These are phyloP conservation scores for Microvelia longipes DNA, from an alignment of 1,140 invertebrate species.

Conservation along the genomic window DNA sequence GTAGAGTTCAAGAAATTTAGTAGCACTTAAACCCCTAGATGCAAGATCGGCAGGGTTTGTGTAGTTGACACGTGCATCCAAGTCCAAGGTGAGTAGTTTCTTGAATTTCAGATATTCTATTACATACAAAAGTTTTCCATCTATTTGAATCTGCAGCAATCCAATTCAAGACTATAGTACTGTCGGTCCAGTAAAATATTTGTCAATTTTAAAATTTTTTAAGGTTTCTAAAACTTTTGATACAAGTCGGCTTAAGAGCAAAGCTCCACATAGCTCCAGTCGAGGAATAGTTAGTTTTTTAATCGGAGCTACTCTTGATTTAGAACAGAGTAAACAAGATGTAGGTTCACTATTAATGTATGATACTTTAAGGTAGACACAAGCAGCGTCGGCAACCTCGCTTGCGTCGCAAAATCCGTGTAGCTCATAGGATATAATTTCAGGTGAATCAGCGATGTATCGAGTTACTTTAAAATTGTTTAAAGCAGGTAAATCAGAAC, in stretches of 20 bases:
- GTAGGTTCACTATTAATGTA: constrained; percentile 4
- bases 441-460: constrained; percentile 9
- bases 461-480: constrained; percentile 15
- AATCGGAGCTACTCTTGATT: constrained; percentile 28
- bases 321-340: constrained; percentile 21
- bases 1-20: no score
- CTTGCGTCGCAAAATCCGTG: constrained; percentile 31
- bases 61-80: background rate
- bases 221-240: constrained; percentile 15
- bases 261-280: constrained; percentile 26
- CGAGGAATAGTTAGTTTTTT: constrained; percentile 23
- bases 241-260: constrained; percentile 22
- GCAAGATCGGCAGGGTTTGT: background rate
- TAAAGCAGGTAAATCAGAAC: constrained; percentile 13
- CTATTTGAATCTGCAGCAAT: constrained; percentile 5
- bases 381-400: constrained; percentile 28
- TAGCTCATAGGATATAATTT: constrained; percentile 12
- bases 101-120: background rate
- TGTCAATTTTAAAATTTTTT: background rate
- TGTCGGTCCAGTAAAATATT: constrained; percentile 18
- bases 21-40: background rate
- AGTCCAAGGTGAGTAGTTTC: background rate
- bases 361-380: constrained; percentile 25
- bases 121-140: background rate
- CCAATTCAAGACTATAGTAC: constrained; percentile 19